Evolutionary conservation across 1,140 invertebrate species (phyloP).

Genomic region (Sipha flava): DNA sequence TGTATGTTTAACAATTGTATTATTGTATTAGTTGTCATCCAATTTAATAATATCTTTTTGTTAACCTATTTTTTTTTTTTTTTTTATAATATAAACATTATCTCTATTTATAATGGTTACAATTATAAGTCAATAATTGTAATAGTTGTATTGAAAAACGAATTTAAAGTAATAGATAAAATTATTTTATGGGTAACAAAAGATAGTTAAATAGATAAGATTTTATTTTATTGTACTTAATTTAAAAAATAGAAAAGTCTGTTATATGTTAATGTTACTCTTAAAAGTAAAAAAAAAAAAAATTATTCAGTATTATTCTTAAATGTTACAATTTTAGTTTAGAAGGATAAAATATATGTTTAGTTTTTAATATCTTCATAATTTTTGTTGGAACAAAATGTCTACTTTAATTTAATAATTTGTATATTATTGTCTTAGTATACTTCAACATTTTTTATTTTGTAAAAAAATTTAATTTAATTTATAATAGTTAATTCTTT

Average conservation of each 20-base stretch:
- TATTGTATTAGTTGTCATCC: background rate
- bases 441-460: background rate
- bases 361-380: too few relatives aligned
- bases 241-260: background rate
- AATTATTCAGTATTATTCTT: too few relatives aligned
- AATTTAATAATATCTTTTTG: background rate
- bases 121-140: too few relatives aligned
- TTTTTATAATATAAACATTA: background rate
- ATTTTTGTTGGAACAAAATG: background rate
- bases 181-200: background rate
- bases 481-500: background rate
- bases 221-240: background rate
- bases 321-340: too few relatives aligned
- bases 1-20: background rate
- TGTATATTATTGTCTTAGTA: background rate
- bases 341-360: too few relatives aligned
- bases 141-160: too few relatives aligned
- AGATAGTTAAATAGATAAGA: background rate
- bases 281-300: too few relatives aligned
- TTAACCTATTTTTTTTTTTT: background rate
- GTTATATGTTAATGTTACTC: background rate
- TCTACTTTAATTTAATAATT: background rate
- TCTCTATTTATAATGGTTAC: too few relatives aligned
- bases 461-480: too few relatives aligned
- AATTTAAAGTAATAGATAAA: background rate